Percentiles rank a stretch among this genome's conserved stretches.
Conservation (phyloP, 1,140 invertebrate genomes). For the Oreohelix idahoensis region DNA sequence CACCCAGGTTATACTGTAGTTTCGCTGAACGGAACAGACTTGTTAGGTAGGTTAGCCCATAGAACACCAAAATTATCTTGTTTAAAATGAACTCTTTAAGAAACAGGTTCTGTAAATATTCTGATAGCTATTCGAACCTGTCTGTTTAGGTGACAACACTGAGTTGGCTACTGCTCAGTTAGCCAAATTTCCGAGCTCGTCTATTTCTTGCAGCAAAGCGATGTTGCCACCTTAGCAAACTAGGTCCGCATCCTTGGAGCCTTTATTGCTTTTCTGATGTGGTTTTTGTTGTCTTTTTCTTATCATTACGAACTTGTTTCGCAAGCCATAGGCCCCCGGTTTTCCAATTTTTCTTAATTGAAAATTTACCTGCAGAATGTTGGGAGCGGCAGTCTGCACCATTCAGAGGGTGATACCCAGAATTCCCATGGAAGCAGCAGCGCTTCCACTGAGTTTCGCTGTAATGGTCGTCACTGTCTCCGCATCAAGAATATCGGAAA, state of each 20-base stretch:
- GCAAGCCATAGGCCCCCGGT: no score
- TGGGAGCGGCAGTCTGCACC: background rate
- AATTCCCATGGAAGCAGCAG: background rate
- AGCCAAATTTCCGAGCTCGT: no score
- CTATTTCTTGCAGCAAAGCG: background rate
- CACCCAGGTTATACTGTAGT: no score
- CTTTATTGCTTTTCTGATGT: background rate
- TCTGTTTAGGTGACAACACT: no score
- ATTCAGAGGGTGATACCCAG: background rate
- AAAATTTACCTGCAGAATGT: background rate
- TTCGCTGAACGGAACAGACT: no score
- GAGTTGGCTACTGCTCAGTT: no score
- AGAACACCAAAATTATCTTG: no score
- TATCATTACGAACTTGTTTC: background rate
- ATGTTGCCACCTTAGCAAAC: background rate
- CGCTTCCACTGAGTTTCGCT: slow-evolving; percentile 5
- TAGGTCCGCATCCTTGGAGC: background rate
- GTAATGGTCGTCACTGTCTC: background rate
- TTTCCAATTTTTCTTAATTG: background rate
- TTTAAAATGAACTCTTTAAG: no score
- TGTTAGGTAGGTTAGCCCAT: no score
- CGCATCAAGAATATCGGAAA: slow-evolving; percentile 78
- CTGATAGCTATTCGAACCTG: no score
- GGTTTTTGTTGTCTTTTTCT: background rate
- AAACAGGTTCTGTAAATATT: no score